Evolutionary conservation across 2,888 invertebrate species (phyloP).

Genomic region (Chrysotoxum bicinctum): DNA sequence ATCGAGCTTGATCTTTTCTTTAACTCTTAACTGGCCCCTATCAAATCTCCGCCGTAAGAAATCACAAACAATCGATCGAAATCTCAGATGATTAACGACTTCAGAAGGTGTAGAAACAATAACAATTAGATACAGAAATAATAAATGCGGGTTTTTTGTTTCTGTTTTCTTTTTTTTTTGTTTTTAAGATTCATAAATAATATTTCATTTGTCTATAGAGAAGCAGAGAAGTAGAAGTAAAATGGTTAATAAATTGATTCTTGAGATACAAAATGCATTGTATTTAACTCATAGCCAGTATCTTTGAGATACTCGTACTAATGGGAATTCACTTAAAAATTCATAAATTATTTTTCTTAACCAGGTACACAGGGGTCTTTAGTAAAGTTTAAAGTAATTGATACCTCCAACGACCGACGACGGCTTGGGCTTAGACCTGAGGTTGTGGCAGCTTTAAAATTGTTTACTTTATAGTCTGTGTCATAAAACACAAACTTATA

Average conservation of each 20-base stretch:
- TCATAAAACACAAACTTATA: conserved; percentile 58
- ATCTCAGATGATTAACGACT: conserved; percentile 61
- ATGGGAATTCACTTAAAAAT: conserved; percentile 64
- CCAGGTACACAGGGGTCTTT: conserved; percentile 25
- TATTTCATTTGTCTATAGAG: conserved; percentile 11
- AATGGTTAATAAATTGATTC: conserved; percentile 44
- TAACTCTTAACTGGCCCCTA: conserved; percentile 1
- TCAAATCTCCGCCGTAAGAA: not conserved
- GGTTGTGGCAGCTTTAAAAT: not conserved
- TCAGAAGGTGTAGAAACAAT: conserved; percentile 68
- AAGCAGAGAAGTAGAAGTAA: not conserved
- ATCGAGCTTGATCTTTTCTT: not conserved
- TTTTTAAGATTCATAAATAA: too few species aligned
- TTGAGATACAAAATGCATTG: conserved; percentile 39
- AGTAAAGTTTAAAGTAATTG: not conserved
- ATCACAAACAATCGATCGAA: conserved; percentile 3
- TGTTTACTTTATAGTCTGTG: conserved; percentile 30
- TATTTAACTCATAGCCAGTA: not conserved
- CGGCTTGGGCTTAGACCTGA: too few species aligned
- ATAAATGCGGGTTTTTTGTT: conserved; percentile 40
- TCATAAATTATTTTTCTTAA: conserved; percentile 66
- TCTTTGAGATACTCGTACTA: conserved; percentile 53
- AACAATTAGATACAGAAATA: conserved; percentile 56
- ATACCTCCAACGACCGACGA: conserved; percentile 8
- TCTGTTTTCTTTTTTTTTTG: conserved; percentile 19